These are phyloP conservation scores for Porites divaricata DNA, from an alignment of 92 coral and sea anemone genomes.

Conservation along the genomic window DNA sequence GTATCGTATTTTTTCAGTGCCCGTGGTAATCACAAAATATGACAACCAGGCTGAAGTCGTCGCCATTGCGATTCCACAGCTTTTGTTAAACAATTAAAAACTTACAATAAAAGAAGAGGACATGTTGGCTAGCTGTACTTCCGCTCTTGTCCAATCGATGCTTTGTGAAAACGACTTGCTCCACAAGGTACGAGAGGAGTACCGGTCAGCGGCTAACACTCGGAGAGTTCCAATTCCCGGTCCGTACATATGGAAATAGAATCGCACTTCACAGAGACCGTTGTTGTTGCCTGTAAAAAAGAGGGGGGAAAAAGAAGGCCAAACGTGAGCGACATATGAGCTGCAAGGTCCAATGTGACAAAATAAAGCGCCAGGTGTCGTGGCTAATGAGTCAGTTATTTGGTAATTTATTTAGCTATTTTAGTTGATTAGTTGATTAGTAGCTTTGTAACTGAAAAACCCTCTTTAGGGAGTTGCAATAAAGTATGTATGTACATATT, in stretches of 20 bases:
- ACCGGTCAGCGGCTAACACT: conserved; percentile 63
- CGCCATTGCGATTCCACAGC: not conserved
- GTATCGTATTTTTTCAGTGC: too few relatives aligned
- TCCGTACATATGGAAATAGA: conserved; percentile 82
- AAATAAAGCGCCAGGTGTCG: too few relatives aligned
- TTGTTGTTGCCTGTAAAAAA: conserved; percentile 65
- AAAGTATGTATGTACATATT: too few relatives aligned
- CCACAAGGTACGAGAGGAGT: conserved; percentile 70
- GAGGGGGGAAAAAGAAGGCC: not conserved
- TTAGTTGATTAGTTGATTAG: too few relatives aligned
- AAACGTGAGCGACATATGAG: too few relatives aligned
- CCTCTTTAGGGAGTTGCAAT: too few relatives aligned
- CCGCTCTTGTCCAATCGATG: conserved; percentile 74
- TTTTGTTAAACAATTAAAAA: not conserved
- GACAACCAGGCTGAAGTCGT: too few relatives aligned
- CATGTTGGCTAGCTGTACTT: conserved; percentile 71
- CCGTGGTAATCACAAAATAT: too few relatives aligned
- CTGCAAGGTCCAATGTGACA: too few relatives aligned
- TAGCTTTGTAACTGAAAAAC: too few relatives aligned
- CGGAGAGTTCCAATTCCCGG: conserved; percentile 65
- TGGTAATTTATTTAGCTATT: too few relatives aligned
- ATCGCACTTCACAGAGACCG: conserved; percentile 80
- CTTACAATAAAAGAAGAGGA: conserved; percentile 74
- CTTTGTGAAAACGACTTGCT: conserved; percentile 54
- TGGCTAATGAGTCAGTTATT: too few relatives aligned